Conservation (phyloP, 2,113 vertebrate species). For the Cryptomyrus ogoouensis region DNA sequence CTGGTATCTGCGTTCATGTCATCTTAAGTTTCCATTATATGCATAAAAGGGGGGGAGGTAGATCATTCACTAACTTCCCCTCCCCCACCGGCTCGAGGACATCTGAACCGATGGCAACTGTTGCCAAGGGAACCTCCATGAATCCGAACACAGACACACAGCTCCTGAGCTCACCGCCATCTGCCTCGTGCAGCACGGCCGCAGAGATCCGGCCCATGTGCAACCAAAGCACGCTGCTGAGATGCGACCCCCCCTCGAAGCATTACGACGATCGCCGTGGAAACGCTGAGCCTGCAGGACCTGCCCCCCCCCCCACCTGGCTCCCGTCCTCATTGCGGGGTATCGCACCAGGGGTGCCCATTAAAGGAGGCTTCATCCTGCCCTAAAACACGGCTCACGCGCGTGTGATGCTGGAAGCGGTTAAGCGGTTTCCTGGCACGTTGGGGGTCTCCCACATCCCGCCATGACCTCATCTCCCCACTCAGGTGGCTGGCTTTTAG, state of each 20-base stretch:
- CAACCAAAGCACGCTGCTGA: not conserved
- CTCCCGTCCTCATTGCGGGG: not conserved
- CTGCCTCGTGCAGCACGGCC: constrained; percentile 3
- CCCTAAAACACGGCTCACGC: not conserved
- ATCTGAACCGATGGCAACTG: constrained; percentile 45
- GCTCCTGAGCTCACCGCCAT: not conserved
- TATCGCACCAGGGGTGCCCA: not conserved
- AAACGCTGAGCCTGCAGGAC: not conserved
- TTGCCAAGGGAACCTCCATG: constrained; percentile 43
- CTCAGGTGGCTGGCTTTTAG: not conserved
- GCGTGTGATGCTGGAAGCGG: not conserved
- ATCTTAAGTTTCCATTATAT: constrained; percentile 15
- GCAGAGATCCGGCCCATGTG: not conserved
- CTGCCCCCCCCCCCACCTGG: not conserved
- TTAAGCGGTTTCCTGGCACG: not conserved
- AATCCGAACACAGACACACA: constrained; percentile 15
- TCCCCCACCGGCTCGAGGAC: constrained; percentile 24
- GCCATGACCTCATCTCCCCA: not conserved
- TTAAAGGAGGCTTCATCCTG: not conserved
- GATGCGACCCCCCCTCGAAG: not conserved
- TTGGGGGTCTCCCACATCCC: not conserved
- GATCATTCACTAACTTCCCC: constrained; percentile 6
- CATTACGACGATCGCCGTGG: not conserved
- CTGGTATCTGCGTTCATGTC: not conserved
- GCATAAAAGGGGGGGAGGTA: not conserved